Evolutionary conservation across 1,140 invertebrate genomes (phyloP).

Genomic region (Drosophila punjabiensis): DNA sequence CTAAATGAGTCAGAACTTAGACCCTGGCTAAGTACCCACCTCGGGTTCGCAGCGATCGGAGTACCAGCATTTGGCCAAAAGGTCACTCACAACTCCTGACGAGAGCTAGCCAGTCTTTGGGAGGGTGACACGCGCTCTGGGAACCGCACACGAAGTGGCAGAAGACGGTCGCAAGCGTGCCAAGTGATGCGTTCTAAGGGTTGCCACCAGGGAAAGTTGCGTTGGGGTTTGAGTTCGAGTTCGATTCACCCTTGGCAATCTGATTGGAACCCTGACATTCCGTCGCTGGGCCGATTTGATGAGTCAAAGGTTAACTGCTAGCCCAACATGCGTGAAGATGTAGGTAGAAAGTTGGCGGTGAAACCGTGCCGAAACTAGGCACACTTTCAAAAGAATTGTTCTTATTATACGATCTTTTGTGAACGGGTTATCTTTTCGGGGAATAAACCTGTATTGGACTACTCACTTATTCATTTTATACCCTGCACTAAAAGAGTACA

Average conservation of each 20-base stretch:
- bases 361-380: background rate
- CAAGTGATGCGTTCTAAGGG: constrained; percentile 40
- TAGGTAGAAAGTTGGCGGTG: constrained; percentile 34
- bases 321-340: constrained; percentile 66
- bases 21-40: constrained; percentile 32
- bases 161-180: constrained; percentile 58
- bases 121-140: constrained; percentile 68
- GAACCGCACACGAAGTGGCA: constrained; percentile 23
- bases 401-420: background rate
- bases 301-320: constrained; percentile 34
- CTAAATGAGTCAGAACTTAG: constrained; percentile 49
- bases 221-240: constrained; percentile 1
- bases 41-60: constrained; percentile 11
- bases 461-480: too few relatives aligned
- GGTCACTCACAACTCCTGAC: constrained; percentile 54
- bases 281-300: background rate
- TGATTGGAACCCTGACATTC: constrained; percentile 52
- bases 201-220: constrained; percentile 23
- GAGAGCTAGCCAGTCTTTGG: constrained; percentile 34
- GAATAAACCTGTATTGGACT: background rate
- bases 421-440: background rate
- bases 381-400: background rate
- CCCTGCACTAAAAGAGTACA: too few relatives aligned
- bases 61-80: constrained; percentile 81
- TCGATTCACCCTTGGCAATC: constrained; percentile 53